phyloP scores from a whole-genome alignment of 1,140 invertebrate genomes.

The Venustaconcha ellipsiformis region DNA sequence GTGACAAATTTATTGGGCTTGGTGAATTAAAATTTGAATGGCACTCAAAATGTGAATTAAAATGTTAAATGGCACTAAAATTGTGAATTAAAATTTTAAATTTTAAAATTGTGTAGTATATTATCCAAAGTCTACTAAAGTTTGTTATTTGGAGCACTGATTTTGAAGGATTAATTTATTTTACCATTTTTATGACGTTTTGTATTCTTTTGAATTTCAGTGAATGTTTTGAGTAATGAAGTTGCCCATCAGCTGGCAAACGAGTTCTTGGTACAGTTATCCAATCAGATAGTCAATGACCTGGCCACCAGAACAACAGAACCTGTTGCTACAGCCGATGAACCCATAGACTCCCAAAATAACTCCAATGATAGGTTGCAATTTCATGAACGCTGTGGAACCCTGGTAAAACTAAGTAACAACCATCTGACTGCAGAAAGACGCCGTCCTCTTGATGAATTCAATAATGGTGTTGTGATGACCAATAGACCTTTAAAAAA shows the following conservation, averaged over 20 bases:
- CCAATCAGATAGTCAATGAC: conserved; percentile 61
- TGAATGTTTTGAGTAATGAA: conserved; percentile 28
- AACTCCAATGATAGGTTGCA: conserved; percentile 71
- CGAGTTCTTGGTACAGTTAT: conserved; percentile 60
- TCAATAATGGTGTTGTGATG: conserved; percentile 88
- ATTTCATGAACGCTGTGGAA: conserved; percentile 90
- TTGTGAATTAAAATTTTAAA: too few relatives aligned
- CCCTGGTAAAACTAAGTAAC: conserved; percentile 90
- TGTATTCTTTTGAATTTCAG: too few relatives aligned
- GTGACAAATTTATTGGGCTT: too few relatives aligned
- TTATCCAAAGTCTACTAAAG: too few relatives aligned
- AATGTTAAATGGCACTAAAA: too few relatives aligned
- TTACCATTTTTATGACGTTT: too few relatives aligned
- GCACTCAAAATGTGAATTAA: too few relatives aligned
- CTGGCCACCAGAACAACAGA: conserved; percentile 46
- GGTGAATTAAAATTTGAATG: too few relatives aligned
- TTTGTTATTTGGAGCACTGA: neutral
- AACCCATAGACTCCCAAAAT: neutral
- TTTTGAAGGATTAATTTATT: too few relatives aligned
- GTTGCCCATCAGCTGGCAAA: conserved; percentile 60
- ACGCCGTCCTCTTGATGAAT: conserved; percentile 75
- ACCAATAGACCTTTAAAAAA: conserved; percentile 81
- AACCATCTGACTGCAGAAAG: conserved; percentile 84
- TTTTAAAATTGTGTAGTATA: too few relatives aligned
- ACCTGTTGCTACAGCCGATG: conserved; percentile 22